A percentile compares a stretch with the other conserved stretches of the same genome.
Evolutionary conservation across 2,113 vertebrate species (phyloP).

Genomic region (Heterotilapia buettikoferi): DNA sequence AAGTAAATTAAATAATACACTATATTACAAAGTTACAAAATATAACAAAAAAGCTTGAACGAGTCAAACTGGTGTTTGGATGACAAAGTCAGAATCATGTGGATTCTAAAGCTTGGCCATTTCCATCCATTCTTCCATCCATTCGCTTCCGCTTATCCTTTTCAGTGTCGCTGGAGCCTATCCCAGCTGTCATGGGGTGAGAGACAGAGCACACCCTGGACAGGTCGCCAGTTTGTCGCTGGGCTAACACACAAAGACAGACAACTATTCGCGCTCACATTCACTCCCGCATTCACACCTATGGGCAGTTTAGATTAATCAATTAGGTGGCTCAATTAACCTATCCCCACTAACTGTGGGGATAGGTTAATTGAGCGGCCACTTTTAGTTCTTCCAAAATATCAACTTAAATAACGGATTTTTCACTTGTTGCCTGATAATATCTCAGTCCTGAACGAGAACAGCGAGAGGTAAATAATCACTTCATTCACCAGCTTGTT

Average conservation of each 20-base stretch:
- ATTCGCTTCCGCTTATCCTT: not conserved
- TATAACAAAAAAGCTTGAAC: not conserved
- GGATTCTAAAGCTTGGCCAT: not conserved
- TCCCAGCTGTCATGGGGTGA: not conserved
- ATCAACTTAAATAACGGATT: not conserved
- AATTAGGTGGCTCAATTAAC: not conserved
- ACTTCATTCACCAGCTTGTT: not conserved
- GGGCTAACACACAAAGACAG: not conserved
- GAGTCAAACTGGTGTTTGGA: not conserved
- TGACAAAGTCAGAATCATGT: not conserved
- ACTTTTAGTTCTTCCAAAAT: not conserved
- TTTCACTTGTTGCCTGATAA: not conserved
- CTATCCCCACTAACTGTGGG: not conserved
- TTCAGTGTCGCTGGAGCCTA: not conserved
- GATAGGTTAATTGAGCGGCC: not conserved
- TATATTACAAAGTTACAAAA: not conserved
- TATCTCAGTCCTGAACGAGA: not conserved
- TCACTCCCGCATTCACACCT: not conserved
- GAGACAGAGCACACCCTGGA: not conserved
- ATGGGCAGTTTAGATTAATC: not conserved
- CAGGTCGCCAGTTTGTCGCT: fast-evolving
- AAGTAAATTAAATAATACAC: not conserved
- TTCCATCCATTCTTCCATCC: not conserved
- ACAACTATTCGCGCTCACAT: not conserved
- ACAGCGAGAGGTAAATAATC: not conserved